Evolutionary conservation across 1,140 invertebrate genomes (phyloP), one percentile per base, ranked within the genome.

Genomic region (Sitodiplosis mosellana): DNA sequence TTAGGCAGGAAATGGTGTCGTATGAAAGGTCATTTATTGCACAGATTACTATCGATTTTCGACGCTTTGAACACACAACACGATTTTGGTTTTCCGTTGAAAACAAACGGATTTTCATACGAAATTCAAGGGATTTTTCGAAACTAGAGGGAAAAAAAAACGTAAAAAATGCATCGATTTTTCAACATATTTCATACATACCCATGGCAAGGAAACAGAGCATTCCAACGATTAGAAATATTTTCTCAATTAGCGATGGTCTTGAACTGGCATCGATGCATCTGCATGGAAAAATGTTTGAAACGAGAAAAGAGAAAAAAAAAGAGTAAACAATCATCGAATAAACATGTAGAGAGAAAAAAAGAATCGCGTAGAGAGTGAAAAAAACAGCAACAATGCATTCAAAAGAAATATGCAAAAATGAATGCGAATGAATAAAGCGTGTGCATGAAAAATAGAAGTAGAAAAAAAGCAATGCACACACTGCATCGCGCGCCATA

Each of bases 201-300:
- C 49, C 49, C 22, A 50, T 47, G 10, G 45, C 46, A 48, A 50
- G 44, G 41, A 50, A 50, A 37, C 47, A 47, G 33, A 50, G 33
- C 46, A 47, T 50, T 43, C 49, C 49, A 27, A 50, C 40, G 8
- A 33, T 22, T 33, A 50, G 20, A 44, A 50, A 47, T 18, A 47
- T 48, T 47, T 50, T 50, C 37, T 50, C 49, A 17, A 46, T 21
- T 12, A 43, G 22, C 17, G 33, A 33, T 44, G 49, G 49, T n/a
- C 46, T 44, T 18, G 45, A 36, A 19, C 37, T 47, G 34, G 45
- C 15, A 47, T 50, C 41, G n/a, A 47, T 47, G 20, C 34, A 47
- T 38, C 49, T 50, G 27, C 33, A 49, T 33, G 27, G 40, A 37
- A 27, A 45, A 17, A 33, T 20, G 14, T 42, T n/a, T 40, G 4